A percentile compares a stretch with the other conserved stretches of the same genome.
phyloP scores from a whole-genome alignment of 2,888 invertebrate genomes.

The Dichetophora obliterata region DNA sequence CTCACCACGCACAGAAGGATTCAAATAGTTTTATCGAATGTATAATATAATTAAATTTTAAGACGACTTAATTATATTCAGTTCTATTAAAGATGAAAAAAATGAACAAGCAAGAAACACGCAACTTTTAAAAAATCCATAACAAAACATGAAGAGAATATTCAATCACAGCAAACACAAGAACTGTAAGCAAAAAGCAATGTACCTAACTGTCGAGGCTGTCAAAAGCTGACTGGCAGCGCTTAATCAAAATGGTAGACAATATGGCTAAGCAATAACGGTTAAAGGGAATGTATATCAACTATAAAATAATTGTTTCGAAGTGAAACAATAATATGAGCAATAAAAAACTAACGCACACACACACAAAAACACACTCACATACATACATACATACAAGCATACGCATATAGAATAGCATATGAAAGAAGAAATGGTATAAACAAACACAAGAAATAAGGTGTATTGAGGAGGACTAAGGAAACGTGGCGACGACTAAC shows the following conservation, averaged over 20 bases:
- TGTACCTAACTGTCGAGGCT: conserved; percentile 50
- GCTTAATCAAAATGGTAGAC: conserved; percentile 3
- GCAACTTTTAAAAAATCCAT: no score
- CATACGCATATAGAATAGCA: no score
- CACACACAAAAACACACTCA: no score
- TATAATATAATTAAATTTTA: no score
- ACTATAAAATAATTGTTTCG: no score
- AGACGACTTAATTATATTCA: no score
- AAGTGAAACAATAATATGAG: no score
- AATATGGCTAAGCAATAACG: neutral
- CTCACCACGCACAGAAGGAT: neutral
- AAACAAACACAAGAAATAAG: no score
- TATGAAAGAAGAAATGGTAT: neutral
- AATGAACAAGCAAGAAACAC: no score
- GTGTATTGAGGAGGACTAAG: neutral
- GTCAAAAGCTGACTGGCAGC: conserved; percentile 59
- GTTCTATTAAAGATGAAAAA: no score
- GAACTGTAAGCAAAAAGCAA: conserved; percentile 39
- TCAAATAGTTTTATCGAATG: neutral
- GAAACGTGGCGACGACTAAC: neutral
- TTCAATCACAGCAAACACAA: neutral
- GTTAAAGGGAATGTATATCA: no score
- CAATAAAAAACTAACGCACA: neutral
- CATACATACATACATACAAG: neutral
- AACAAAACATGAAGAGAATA: no score